Evolutionary conservation across 2,888 invertebrate genomes (phyloP).

Genomic region (Fissipunctia ypsillon): DNA sequence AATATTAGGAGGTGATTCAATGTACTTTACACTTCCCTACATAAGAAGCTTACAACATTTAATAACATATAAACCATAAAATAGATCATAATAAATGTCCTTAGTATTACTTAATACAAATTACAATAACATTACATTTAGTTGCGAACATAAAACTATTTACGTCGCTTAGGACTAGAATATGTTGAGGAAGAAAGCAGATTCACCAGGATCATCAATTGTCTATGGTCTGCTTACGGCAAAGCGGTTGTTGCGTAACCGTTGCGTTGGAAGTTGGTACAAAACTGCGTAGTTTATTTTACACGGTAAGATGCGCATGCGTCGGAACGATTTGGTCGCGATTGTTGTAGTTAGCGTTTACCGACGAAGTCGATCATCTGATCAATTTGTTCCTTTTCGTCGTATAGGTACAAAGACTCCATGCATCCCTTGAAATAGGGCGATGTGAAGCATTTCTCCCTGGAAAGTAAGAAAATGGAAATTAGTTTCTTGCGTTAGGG

Average conservation of each 20-base stretch:
- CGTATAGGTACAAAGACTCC: slow-evolving; percentile 94
- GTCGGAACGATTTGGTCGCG: slow-evolving; percentile 74
- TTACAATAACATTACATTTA: slow-evolving; percentile 88
- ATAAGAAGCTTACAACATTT: slow-evolving; percentile 84
- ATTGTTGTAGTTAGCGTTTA: slow-evolving; percentile 86
- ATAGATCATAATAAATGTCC: slow-evolving; percentile 85
- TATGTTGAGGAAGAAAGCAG: slow-evolving; percentile 90
- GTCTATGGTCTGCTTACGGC: slow-evolving; percentile 82
- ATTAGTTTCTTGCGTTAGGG: slow-evolving; percentile 19
- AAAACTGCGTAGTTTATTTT: slow-evolving; percentile 71
- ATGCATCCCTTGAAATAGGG: slow-evolving; percentile 95
- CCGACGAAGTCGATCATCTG: slow-evolving; percentile 95
- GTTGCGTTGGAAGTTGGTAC: slow-evolving; percentile 72
- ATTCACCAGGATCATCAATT: slow-evolving; percentile 84
- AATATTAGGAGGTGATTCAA: slow-evolving; percentile 85
- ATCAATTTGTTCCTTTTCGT: slow-evolving; percentile 94
- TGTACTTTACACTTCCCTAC: slow-evolving; percentile 85
- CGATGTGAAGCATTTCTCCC: slow-evolving; percentile 95
- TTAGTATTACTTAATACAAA: slow-evolving; percentile 76
- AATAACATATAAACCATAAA: slow-evolving; percentile 82
- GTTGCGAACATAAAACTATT: slow-evolving; percentile 86
- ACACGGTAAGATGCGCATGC: slow-evolving; percentile 76
- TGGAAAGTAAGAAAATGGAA: slow-evolving; percentile 80
- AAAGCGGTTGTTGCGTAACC: slow-evolving; percentile 79
- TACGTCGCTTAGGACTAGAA: slow-evolving; percentile 90